phyloP scores from a whole-genome alignment of 2,888 invertebrate species.

The Brassicogethes aeneus region DNA sequence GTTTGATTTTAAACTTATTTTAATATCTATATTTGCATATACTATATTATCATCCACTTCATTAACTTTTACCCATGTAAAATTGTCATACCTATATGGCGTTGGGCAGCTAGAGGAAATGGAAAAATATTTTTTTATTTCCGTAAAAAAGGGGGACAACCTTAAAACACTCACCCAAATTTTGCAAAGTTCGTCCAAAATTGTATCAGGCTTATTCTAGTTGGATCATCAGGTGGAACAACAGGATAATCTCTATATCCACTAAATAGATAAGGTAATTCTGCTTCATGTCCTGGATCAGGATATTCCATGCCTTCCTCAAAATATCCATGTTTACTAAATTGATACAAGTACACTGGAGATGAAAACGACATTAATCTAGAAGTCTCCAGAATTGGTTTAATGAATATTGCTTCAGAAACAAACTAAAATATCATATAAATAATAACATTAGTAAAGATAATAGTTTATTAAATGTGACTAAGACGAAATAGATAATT shows the following conservation, averaged over 20 bases:
- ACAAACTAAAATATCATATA: background rate
- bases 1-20: background rate
- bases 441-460: too few relatives aligned
- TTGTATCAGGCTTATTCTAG: background rate
- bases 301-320: background rate
- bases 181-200: background rate
- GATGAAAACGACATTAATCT: background rate
- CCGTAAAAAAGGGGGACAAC: background rate
- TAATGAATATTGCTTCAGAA: background rate
- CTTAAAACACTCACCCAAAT: background rate
- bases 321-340: background rate
- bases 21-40: background rate
- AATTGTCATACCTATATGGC: background rate
- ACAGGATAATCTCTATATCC: background rate
- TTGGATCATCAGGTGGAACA: background rate
- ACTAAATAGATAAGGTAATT: background rate
- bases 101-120: background rate
- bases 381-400: background rate
- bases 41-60: background rate
- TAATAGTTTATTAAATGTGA: too few relatives aligned
- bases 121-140: background rate
- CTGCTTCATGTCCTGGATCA: background rate
- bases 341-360: background rate
- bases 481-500: too few relatives aligned
- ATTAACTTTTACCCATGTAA: background rate